Base-by-base conservation (phyloP, 2,113 vertebrate species). In the Protobothrops flavoviridis region DNA sequence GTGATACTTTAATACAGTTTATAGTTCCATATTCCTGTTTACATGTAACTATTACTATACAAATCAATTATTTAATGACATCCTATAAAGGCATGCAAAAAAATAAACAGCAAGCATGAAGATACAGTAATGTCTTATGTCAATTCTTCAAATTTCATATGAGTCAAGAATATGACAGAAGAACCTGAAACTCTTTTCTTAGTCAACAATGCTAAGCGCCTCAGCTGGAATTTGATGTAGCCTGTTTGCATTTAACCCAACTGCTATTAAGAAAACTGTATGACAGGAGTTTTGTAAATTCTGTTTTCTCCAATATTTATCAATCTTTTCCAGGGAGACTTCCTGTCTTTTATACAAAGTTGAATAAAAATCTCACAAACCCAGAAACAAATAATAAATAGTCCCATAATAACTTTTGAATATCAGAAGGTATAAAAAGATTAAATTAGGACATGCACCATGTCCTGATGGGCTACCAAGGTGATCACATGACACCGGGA, bases 1-100 rank as follows among this genome's bases (percentile, higher is more conserved):
- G 95, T 95, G 95, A 95, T 91, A 90, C 96, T 96, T 95, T 94
- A 94, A 96, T 33, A 88, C 29, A 87, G 53, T 43, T 91, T 33
- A 0, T 43, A 88, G 4, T 87, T 93, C 50, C 59, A 92, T 29
- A 61, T 50, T 29, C n/a, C 55, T 0, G 1, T 23, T 0, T 11
- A 45, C 81, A 57, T 0, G 2, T 64, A 95, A 94, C 93, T 93
- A 5, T 2, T 0, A 64, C 88, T 61, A 2, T 29, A 26, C 10
- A 26, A 55, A 56, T 91, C 93, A n/a, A 33, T 13, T 0, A 0
- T 85, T 45, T 55, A 23, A 85, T 92, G 43, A 92, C 91, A 5
- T 23, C 95, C 92, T 69, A 90, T 26, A 45, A 39, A 24, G 56
- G 23, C 81, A 89, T 88, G 91, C 12, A 6, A 26, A 50, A 56